A percentile compares a stretch with the other conserved stretches of the same genome.
Conservation (phyloP, 2,888 invertebrate genomes). For the Chloroclysta siterata region DNA sequence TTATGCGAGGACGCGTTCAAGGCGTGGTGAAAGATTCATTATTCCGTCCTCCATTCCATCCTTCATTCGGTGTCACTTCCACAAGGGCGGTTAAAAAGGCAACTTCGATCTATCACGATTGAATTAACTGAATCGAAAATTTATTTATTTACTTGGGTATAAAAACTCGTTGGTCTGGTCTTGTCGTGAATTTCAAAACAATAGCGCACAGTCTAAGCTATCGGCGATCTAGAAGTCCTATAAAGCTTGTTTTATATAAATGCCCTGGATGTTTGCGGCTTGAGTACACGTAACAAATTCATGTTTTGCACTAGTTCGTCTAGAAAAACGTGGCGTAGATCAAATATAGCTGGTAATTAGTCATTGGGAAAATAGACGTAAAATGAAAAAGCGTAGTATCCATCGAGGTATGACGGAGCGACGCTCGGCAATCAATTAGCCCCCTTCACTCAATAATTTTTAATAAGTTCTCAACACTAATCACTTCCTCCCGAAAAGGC, state of each 20-base stretch:
- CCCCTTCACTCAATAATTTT: constrained; percentile 83
- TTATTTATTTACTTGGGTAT: constrained; percentile 23
- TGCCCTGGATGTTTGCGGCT: no score
- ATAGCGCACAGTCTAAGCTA: background rate
- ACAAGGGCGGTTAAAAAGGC: constrained; percentile 53
- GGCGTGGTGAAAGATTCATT: constrained; percentile 65
- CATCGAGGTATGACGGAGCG: constrained; percentile 52
- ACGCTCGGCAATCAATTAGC: constrained; percentile 74
- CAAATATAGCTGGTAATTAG: constrained; percentile 16
- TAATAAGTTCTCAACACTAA: constrained; percentile 82
- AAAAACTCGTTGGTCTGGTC: background rate
- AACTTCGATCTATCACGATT: constrained; percentile 44
- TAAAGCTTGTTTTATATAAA: no score
- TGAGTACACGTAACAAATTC: background rate
- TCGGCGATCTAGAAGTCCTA: no score
- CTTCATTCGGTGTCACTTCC: constrained; percentile 72
- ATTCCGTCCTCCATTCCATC: constrained; percentile 70
- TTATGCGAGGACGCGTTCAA: constrained; percentile 69
- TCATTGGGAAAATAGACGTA: constrained; percentile 46
- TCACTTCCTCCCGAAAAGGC: constrained; percentile 81
- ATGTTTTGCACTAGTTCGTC: constrained; percentile 2
- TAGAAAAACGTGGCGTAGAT: constrained; percentile 17
- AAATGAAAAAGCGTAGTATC: constrained; percentile 42
- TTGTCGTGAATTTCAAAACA: background rate
- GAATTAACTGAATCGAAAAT: constrained; percentile 52